Base-by-base conservation (phyloP, 2,888 invertebrate species). In the Hypselothyrea guttata region DNA sequence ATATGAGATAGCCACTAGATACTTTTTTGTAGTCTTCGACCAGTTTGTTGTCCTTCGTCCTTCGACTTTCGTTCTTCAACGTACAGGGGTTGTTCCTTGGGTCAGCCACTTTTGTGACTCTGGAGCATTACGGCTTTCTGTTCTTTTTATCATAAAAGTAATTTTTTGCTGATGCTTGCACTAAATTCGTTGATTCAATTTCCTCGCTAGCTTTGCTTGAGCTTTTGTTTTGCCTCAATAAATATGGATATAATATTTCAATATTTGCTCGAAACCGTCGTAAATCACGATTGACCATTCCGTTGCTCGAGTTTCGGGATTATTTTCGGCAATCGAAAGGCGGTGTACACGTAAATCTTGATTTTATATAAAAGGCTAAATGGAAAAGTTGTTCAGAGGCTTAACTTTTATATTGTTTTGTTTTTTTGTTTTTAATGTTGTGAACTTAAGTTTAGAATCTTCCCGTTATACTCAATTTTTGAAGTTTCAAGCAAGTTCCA, bases 171-270 rank as follows among this genome's bases (percentile, higher is more conserved):
- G 81, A 81, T 83, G 81, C 54, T 59, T 62, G 83, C 81, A 83
- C 67, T 75, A 83, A 81, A 81, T 79, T 83, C 81, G 72, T 81
- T 83, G 81, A 82, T 78, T 78, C 82, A 78, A 78, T 78, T 82
- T 82, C 63, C 78, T 69, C 45, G 69, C 74, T 45, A 52, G 75
- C 73, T 72, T 65, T 48, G 58, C 48, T 9, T 34, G 13, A 22
- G 35, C 44, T 22, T 22, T 22, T 16, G 16, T 28, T 27, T 55
- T 52, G 45, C 52, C 33, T 12, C 65, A 66, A 76, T 76, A 79
- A 76, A 72, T 83, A 72, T 76, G 72, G 72, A 77, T 83, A 76
- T 83, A 81, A 83, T 81, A 79, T 83, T 81, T 83, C 83, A 81
- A 81, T 83, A 81, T 83, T 83, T 77, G 74, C 44, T 56, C 49